Percentiles rank a stretch among this genome's conserved stretches.
These are phyloP conservation scores for Paraescarpia echinospica DNA, from an alignment of 1,140 invertebrate genomes.

Conservation along the genomic window DNA sequence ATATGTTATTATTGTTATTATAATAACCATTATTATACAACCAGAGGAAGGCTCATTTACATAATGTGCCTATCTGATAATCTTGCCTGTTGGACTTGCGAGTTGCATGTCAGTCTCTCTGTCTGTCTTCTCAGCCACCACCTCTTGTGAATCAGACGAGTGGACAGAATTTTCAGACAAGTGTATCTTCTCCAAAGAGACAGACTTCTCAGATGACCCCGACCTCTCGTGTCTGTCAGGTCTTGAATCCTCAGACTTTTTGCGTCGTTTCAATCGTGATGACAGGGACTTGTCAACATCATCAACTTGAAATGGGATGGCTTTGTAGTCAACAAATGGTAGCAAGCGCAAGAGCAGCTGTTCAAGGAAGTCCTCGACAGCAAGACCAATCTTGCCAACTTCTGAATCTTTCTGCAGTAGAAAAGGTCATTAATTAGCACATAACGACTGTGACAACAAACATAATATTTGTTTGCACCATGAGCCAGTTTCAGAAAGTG, in stretches of 20 bases:
- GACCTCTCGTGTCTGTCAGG: background rate
- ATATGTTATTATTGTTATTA: too few species aligned
- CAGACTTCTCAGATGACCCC: background rate
- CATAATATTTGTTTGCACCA: background rate
- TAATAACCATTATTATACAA: background rate
- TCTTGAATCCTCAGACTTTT: background rate
- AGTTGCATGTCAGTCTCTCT: background rate
- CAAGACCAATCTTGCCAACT: conserved; percentile 80
- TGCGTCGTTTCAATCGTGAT: background rate
- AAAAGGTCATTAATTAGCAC: conserved; percentile 9
- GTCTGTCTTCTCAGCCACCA: background rate
- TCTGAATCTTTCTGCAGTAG: conserved; percentile 73
- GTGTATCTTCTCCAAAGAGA: background rate
- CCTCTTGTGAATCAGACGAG: background rate
- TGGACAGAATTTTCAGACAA: background rate
- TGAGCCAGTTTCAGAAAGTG: too few species aligned
- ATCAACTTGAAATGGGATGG: background rate
- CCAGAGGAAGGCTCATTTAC: background rate
- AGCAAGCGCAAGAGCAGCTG: conserved; percentile 78
- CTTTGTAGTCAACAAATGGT: conserved; percentile 60
- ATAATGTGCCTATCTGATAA: background rate
- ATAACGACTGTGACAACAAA: background rate
- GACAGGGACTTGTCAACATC: background rate
- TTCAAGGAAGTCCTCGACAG: conserved; percentile 82
- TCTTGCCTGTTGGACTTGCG: background rate